Evolutionary conservation across 2,797 vertebrate genomes (phyloP).

Genomic region (Australoheros facetus): DNA sequence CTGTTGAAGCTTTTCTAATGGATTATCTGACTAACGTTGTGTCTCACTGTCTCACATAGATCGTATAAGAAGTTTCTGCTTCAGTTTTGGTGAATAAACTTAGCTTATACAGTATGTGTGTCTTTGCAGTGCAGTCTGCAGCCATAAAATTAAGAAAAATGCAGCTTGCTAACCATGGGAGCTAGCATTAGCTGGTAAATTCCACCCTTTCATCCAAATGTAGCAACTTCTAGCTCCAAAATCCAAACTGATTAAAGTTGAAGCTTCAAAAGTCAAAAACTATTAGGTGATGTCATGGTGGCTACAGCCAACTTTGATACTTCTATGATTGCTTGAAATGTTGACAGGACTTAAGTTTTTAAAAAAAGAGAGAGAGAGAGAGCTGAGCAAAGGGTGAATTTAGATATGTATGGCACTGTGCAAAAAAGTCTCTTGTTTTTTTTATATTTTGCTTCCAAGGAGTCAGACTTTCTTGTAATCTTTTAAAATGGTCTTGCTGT

Average conservation of each 20-base stretch:
- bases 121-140: not conserved
- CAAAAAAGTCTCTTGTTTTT: not conserved
- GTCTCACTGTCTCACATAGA: no score
- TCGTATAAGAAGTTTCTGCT: not conserved
- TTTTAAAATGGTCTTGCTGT: no score
- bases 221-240: no score
- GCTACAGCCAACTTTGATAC: not conserved
- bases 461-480: not conserved
- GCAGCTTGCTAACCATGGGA: not conserved
- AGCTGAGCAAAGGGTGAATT: not conserved
- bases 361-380: no score
- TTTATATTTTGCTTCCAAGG: not conserved
- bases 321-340: not conserved
- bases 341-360: not conserved
- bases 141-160: not conserved
- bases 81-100: not conserved
- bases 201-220: not conserved
- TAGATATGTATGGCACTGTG: not conserved
- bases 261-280: no score
- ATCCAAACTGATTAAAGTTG: no score
- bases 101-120: not conserved
- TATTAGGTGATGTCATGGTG: not conserved
- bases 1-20: not conserved
- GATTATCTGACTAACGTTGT: no score
- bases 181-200: not conserved